Conservation (phyloP, 2,113 vertebrate species). For the Eretmochelys imbricata region DNA sequence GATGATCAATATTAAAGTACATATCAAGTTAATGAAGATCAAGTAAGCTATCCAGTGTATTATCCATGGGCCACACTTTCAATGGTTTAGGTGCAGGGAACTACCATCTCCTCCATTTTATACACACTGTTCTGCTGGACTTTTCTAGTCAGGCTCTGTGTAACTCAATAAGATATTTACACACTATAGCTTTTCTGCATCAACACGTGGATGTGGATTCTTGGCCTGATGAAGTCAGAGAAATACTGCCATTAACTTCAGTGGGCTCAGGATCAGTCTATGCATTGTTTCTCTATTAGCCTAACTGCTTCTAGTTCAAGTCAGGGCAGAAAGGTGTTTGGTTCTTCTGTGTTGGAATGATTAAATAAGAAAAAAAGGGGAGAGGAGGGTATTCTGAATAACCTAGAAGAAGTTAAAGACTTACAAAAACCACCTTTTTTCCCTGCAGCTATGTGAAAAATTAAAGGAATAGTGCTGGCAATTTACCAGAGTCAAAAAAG, state of each 20-base stretch:
- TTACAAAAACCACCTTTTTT: background rate
- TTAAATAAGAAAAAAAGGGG: background rate
- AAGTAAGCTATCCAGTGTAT: background rate
- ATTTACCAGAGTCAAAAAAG: background rate
- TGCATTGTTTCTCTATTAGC: background rate
- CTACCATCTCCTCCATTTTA: background rate
- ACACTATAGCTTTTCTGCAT: background rate
- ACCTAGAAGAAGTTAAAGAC: background rate
- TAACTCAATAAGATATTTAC: background rate
- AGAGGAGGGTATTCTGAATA: background rate
- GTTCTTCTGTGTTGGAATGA: background rate
- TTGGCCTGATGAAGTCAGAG: background rate
- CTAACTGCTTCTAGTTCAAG: background rate
- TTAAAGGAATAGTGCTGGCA: background rate
- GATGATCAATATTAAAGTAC: background rate
- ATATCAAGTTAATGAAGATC: background rate
- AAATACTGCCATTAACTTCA: background rate
- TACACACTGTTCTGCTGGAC: background rate
- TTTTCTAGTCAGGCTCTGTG: background rate
- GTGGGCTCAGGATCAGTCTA: background rate
- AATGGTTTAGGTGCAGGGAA: background rate
- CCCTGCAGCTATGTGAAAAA: background rate
- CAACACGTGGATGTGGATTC: background rate
- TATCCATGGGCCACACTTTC: background rate
- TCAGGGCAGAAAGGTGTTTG: slow-evolving; percentile 4